phyloP scores from a whole-genome alignment of 1,140 invertebrate genomes.

The Scaptomyza graminum region DNA sequence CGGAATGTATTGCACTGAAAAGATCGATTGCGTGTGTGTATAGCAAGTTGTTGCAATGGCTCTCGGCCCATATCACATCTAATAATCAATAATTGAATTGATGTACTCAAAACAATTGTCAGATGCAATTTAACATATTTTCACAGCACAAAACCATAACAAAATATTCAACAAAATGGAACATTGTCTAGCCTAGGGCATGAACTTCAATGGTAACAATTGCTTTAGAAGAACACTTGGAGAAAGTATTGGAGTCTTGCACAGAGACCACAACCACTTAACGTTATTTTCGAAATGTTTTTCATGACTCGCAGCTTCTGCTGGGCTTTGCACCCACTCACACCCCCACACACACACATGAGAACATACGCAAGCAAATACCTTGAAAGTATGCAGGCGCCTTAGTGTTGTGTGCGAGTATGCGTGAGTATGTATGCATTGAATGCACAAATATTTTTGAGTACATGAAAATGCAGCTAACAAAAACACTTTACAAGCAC shows the following conservation, averaged over 20 bases:
- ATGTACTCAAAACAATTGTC: neutral
- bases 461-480: slow-evolving; percentile 32
- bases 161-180: neutral
- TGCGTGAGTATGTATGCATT: slow-evolving; percentile 3
- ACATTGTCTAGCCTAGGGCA: neutral
- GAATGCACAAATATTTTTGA: slow-evolving; percentile 26
- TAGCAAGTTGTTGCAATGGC: too few relatives aligned
- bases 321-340: slow-evolving; percentile 9
- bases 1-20: too few relatives aligned
- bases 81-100: slow-evolving; percentile 6
- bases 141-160: neutral
- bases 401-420: slow-evolving; percentile 8
- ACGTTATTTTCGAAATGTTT: slow-evolving; percentile 19
- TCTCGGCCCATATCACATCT: neutral
- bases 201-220: neutral
- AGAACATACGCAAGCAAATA: slow-evolving; percentile 25
- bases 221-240: neutral
- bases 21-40: too few relatives aligned
- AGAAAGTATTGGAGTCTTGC: slow-evolving; percentile 2
- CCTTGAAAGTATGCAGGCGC: slow-evolving; percentile 46
- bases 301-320: slow-evolving; percentile 17
- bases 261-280: too few relatives aligned
- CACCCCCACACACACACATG: slow-evolving; percentile 14
- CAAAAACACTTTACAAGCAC: slow-evolving; percentile 12
- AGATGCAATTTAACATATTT: neutral